Conservation (phyloP, 2,888 invertebrate genomes). For the Ommatoiulus sabulosus region DNA sequence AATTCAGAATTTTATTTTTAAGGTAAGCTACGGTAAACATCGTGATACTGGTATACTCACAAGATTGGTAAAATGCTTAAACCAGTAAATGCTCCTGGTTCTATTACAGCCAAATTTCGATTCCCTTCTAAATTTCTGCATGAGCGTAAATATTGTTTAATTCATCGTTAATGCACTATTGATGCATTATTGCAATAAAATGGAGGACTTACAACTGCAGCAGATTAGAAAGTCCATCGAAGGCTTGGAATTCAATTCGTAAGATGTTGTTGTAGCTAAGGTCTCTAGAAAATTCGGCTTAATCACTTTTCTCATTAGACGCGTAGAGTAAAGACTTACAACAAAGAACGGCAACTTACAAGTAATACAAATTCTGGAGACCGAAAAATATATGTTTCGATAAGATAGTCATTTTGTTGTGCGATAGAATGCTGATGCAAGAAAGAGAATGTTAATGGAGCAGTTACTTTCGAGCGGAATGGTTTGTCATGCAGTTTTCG, state of each 20-base stretch:
- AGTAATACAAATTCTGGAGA: constrained; percentile 62
- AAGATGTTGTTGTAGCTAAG: constrained; percentile 62
- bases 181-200: not conserved
- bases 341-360: constrained; percentile 60
- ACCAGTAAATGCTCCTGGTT: constrained; percentile 63
- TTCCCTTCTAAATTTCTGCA: constrained; percentile 61
- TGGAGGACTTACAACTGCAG: constrained; percentile 60
- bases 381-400: constrained; percentile 61
- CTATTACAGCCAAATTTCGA: constrained; percentile 61
- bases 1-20: not conserved
- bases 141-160: constrained; percentile 13
- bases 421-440: constrained; percentile 61
- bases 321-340: not conserved
- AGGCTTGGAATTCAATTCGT: constrained; percentile 62
- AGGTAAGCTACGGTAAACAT: not conserved
- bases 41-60: constrained; percentile 55
- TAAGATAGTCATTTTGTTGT: constrained; percentile 62
- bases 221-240: constrained; percentile 62
- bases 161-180: too few species aligned
- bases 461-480: not conserved
- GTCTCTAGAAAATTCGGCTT: constrained; percentile 60
- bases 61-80: constrained; percentile 60
- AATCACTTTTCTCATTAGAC: not conserved
- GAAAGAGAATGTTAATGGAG: constrained; percentile 49
- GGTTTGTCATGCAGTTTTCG: constrained; percentile 45